Evolutionary conservation across 1,140 invertebrate species (phyloP).

Genomic region (Drosophila parvula): DNA sequence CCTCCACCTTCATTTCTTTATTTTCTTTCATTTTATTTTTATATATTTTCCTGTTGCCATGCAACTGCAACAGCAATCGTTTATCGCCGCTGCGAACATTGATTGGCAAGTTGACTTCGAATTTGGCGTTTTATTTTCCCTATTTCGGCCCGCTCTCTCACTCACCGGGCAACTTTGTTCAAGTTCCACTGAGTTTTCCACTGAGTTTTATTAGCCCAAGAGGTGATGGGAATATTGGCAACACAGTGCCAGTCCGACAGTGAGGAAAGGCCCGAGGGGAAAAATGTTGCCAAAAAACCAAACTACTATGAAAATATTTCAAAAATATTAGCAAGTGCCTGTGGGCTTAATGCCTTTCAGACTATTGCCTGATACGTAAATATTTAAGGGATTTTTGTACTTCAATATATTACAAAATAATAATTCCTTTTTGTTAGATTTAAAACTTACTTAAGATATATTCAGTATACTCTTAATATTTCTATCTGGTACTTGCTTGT

Average conservation of each 20-base stretch:
- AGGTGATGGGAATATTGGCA: conserved; percentile 1
- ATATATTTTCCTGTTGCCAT: conserved; percentile 2
- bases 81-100: conserved; percentile 45
- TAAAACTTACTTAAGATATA: no score
- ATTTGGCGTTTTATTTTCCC: conserved; percentile 19
- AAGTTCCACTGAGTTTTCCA: conserved; percentile 14
- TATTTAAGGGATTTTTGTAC: no score
- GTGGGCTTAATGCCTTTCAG: no score
- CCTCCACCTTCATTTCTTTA: background rate
- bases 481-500: no score
- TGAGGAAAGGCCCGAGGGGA: conserved; percentile 2
- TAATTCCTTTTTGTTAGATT: no score
- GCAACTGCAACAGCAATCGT: conserved; percentile 45
- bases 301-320: background rate
- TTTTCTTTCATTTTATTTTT: background rate
- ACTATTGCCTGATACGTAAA: no score
- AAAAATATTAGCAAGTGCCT: background rate
- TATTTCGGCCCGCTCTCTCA: background rate
- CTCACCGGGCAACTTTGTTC: conserved; percentile 13
- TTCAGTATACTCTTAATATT: no score
- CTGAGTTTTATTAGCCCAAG: conserved; percentile 10
- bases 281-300: background rate
- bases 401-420: no score
- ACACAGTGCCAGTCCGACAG: conserved; percentile 7
- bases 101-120: conserved; percentile 45